Conservation (phyloP, 2,113 vertebrate genomes). For the Dromas ardeola region DNA sequence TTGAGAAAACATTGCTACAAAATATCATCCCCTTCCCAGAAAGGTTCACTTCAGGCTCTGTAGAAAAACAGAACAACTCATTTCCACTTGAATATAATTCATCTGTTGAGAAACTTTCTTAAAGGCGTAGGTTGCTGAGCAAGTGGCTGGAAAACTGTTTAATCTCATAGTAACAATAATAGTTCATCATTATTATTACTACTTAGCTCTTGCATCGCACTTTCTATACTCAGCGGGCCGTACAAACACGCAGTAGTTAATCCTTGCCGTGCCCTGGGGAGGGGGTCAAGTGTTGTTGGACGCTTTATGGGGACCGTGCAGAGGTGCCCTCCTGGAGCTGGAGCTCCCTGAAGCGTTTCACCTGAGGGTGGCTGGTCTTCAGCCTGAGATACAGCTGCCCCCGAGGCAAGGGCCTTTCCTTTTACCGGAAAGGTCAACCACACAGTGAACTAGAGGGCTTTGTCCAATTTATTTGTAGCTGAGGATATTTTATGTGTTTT, state of each 20-base stretch:
- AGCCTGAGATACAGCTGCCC: neutral
- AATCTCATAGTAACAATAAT: neutral
- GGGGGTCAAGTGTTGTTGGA: neutral
- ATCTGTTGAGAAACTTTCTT: slow-evolving; percentile 57
- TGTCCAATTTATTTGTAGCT: neutral
- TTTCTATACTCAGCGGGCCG: neutral
- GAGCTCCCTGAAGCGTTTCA: neutral
- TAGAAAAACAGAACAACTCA: slow-evolving; percentile 58
- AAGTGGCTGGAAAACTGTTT: neutral
- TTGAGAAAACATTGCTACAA: slow-evolving; percentile 67
- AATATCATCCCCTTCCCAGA: slow-evolving; percentile 66
- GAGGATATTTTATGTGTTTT: neutral
- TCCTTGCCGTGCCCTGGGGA: neutral
- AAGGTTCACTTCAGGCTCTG: slow-evolving; percentile 65
- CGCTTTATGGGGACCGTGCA: neutral
- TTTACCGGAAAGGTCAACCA: neutral
- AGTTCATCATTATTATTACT: neutral
- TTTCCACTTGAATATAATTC: slow-evolving; percentile 56
- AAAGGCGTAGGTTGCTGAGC: neutral
- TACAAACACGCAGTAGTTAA: neutral
- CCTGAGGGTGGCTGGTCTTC: neutral
- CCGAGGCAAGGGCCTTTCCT: neutral
- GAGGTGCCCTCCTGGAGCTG: neutral
- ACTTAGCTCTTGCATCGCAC: neutral
- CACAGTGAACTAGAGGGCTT: neutral